A percentile compares a stretch with the other conserved stretches of the same genome.
Conservation (phyloP, 2,113 vertebrate species). For the Corydoras sp. region DNA sequence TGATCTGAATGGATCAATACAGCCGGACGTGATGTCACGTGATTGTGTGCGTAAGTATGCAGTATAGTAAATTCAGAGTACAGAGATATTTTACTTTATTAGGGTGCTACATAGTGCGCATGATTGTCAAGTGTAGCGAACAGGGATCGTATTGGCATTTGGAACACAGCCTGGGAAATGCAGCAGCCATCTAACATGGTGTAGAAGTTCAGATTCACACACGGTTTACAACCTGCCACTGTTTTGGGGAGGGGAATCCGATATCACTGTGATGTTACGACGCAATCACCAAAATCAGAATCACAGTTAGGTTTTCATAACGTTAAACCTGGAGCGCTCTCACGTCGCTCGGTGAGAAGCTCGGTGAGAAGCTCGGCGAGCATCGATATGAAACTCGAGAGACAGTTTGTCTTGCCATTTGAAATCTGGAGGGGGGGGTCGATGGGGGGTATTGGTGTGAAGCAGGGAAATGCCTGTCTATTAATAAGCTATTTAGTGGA, state of each 20-base stretch:
- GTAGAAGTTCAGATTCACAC: neutral
- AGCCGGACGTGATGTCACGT: neutral
- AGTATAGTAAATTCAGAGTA: neutral
- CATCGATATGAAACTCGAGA: neutral
- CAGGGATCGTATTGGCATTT: neutral
- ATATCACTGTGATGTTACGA: no score
- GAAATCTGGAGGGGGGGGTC: neutral
- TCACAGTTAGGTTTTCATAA: no score
- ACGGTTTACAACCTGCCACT: neutral
- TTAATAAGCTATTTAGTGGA: slow-evolving; percentile 33
- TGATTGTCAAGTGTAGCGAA: neutral
- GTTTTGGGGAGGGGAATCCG: no score
- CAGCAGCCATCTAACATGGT: neutral
- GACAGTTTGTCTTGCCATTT: neutral
- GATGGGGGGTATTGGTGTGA: neutral
- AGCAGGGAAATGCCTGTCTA: slow-evolving; percentile 6
- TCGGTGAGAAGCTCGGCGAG: no score
- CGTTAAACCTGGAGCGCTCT: no score
- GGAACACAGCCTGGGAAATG: neutral
- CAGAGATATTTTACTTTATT: neutral
- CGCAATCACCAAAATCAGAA: no score
- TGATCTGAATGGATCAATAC: no score
- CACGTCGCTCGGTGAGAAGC: no score
- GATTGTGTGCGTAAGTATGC: neutral
- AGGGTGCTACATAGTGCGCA: neutral